A percentile compares a stretch with the other conserved stretches of the same genome.
phyloP scores from a whole-genome alignment of 2,113 vertebrate species.

The Terrapene triunguis region DNA sequence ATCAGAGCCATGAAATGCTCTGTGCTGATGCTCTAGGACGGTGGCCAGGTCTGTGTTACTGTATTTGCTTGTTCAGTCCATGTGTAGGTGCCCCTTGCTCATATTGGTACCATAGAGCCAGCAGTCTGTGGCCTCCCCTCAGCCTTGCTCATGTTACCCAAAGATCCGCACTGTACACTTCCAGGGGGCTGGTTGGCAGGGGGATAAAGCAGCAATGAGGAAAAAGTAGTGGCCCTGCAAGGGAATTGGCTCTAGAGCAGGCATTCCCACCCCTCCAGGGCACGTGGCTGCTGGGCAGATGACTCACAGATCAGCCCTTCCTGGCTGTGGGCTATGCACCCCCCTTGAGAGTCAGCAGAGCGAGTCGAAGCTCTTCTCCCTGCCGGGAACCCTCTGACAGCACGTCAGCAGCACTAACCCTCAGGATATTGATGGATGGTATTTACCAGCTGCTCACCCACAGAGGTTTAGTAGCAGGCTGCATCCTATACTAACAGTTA shows the following conservation, averaged over 20 bases:
- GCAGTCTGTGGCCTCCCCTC: not conserved
- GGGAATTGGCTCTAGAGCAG: too few relatives aligned
- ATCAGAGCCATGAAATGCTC: not conserved
- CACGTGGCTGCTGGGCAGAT: not conserved
- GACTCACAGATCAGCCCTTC: fast-evolving
- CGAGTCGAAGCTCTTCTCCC: not conserved
- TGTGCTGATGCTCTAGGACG: not conserved
- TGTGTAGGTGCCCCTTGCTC: not conserved
- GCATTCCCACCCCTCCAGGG: too few relatives aligned
- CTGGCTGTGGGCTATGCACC: too few relatives aligned
- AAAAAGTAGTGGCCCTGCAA: too few relatives aligned
- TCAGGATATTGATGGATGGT: not conserved
- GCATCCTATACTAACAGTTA: not conserved
- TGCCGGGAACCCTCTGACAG: not conserved
- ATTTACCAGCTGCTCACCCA: not conserved
- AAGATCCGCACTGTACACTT: too few relatives aligned
- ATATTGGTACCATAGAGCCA: not conserved
- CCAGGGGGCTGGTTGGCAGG: too few relatives aligned
- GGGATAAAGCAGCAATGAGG: too few relatives aligned
- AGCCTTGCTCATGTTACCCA: not conserved
- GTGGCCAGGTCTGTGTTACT: fast-evolving
- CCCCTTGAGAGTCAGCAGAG: not conserved
- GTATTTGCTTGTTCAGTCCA: fast-evolving
- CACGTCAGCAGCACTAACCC: not conserved
- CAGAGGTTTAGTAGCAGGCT: not conserved